Percentiles rank a stretch among this genome's conserved stretches.
Evolutionary conservation across 2,888 invertebrate species (phyloP).

Genomic region (Brassicogethes aeneus): DNA sequence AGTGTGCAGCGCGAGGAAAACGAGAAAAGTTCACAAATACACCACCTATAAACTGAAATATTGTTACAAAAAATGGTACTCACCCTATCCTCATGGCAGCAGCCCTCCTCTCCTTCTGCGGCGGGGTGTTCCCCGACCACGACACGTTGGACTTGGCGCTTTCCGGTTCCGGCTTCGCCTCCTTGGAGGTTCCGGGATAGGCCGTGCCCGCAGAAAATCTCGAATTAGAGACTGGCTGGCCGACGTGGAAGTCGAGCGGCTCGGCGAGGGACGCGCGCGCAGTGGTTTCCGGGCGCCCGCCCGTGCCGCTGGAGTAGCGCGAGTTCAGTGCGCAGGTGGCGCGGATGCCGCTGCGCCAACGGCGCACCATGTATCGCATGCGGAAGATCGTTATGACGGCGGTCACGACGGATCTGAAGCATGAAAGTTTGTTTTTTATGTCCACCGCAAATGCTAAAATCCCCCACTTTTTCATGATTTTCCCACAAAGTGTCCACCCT

Average conservation of each 20-base stretch:
- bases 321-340: slow-evolving; percentile 42
- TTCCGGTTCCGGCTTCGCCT: not conserved
- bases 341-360: slow-evolving; percentile 54
- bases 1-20: too few species aligned
- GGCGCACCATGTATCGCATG: slow-evolving; percentile 56
- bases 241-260: slow-evolving; percentile 32
- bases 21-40: too few species aligned
- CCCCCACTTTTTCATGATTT: too few species aligned
- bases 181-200: not conserved
- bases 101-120: slow-evolving; percentile 20
- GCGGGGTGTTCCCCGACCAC: slow-evolving; percentile 34
- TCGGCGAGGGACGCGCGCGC: not conserved
- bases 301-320: slow-evolving; percentile 8
- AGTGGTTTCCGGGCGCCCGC: too few species aligned
- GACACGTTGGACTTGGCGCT: slow-evolving; percentile 13
- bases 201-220: slow-evolving; percentile 20
- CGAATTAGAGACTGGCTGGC: slow-evolving; percentile 35
- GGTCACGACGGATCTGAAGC: slow-evolving; percentile 44
- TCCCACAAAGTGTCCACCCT: too few species aligned
- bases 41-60: not conserved
- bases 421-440: too few species aligned
- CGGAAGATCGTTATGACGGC: slow-evolving; percentile 51
- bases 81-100: slow-evolving; percentile 9
- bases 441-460: too few species aligned
- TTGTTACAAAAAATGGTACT: not conserved